Evolutionary conservation across 2,888 invertebrate species (phyloP).

Genomic region (Scaptodrosophila latifasciaeformis): DNA sequence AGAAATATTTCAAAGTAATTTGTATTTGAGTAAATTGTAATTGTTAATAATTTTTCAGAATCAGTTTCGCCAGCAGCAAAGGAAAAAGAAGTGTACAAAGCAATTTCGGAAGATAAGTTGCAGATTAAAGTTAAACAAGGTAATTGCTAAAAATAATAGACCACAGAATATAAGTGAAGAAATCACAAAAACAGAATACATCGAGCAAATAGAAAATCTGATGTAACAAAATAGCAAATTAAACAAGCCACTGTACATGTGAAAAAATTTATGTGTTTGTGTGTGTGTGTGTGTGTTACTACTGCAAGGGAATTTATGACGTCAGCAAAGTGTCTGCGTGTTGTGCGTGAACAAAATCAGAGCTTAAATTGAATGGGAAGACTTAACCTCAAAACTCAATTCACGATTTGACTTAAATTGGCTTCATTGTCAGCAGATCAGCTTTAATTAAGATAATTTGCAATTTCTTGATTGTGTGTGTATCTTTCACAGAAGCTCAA

Average conservation of each 20-base stretch:
- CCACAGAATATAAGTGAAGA: neutral
- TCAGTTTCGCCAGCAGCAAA: neutral
- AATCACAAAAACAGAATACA: neutral
- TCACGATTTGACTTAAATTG: neutral
- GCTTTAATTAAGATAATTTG: neutral
- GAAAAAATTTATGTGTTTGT: neutral
- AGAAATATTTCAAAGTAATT: no score
- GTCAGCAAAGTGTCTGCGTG: neutral
- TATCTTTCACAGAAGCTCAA: neutral
- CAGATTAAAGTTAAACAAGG: conserved; percentile 8
- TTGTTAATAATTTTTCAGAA: neutral
- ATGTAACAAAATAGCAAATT: conserved; percentile 43
- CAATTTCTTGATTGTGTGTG: neutral
- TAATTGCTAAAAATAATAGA: conserved; percentile 33
- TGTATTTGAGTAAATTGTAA: neutral
- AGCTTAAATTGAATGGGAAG: neutral
- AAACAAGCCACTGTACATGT: conserved; percentile 17
- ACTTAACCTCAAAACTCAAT: neutral
- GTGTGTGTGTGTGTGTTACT: conserved; percentile 1
- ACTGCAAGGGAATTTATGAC: neutral
- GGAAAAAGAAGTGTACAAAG: conserved; percentile 54
- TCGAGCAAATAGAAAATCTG: conserved; percentile 25
- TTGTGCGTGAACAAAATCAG: neutral
- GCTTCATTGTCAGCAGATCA: neutral
- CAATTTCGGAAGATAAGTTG: conserved; percentile 54